Evolutionary conservation across 1,140 invertebrate genomes (phyloP).

Genomic region (Dreissena rostriformis): DNA sequence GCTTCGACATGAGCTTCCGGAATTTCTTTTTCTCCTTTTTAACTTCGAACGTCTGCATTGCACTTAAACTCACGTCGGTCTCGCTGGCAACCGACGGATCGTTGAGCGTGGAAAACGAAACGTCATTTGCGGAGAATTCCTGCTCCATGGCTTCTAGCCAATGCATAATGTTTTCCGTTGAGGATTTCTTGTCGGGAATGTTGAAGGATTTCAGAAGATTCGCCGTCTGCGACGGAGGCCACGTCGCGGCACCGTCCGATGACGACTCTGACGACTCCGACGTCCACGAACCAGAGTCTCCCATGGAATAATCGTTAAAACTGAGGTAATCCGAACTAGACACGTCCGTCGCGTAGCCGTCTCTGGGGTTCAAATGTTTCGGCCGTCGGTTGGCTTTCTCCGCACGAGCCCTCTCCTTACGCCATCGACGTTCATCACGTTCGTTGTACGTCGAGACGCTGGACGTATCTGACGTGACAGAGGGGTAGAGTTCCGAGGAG

Average conservation of each 20-base stretch:
- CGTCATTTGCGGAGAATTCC: slow-evolving; percentile 12
- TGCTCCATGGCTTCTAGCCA: slow-evolving; percentile 47
- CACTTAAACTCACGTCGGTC: slow-evolving; percentile 46
- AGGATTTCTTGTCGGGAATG: slow-evolving; percentile 43
- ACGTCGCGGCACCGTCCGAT: slow-evolving; percentile 45
- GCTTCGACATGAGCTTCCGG: slow-evolving; percentile 45
- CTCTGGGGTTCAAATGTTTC: slow-evolving; percentile 23
- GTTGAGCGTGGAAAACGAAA: slow-evolving; percentile 17
- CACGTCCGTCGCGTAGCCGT: slow-evolving; percentile 47
- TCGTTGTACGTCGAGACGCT: slow-evolving; percentile 44
- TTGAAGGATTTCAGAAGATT: slow-evolving; percentile 43
- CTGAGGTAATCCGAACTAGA: slow-evolving; percentile 56
- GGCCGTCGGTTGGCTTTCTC: neutral
- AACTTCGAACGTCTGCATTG: slow-evolving; percentile 50
- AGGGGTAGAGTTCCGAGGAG: slow-evolving; percentile 48
- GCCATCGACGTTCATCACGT: slow-evolving; percentile 9
- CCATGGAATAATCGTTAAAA: slow-evolving; percentile 53
- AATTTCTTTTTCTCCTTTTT: slow-evolving; percentile 49
- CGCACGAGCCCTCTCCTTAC: neutral
- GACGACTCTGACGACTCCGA: slow-evolving; percentile 20
- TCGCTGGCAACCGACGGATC: slow-evolving; percentile 39
- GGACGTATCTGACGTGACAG: slow-evolving; percentile 48
- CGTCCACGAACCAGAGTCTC: slow-evolving; percentile 48
- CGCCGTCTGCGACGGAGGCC: slow-evolving; percentile 39
- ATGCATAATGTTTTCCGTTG: slow-evolving; percentile 51